Evolutionary conservation across 2,113 vertebrate genomes (phyloP), one percentile per base, ranked within the genome.

Genomic region (Pionites leucogaster): DNA sequence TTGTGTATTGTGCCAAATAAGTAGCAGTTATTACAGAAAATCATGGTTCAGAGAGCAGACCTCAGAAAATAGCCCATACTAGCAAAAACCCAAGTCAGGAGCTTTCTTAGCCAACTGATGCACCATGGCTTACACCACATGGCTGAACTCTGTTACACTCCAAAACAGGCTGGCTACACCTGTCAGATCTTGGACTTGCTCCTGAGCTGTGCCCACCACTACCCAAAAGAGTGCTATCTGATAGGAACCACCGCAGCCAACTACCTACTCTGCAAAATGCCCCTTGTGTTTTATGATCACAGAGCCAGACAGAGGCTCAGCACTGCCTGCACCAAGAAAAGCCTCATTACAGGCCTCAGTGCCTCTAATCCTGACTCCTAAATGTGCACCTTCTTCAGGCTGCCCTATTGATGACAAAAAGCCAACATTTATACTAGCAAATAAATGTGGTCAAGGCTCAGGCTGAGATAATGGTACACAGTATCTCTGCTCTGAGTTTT

Each of bases 21-120:
- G 72, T 18, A 93, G 52, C n/a, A 88, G 80, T 74, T 71, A 86
- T 24, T 86, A 92, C 19, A 84, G 71, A 93, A 94, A 90, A 75
- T 18, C 25, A 10, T 19, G 55, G 49, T 63, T 86, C 46, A 75
- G 71, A 80, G 13, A 90, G 12, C 14, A 83, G 50, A 83, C 16
- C 52, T 91, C 80, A 88, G 63, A 85, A 81, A 92, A 95, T 2
- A 83, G 52, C 19, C 25, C 37, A 29, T 39, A 22, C 6, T 12
- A 70, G 59, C 46, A 74, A 94, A 85, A 96, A 72, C 24, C 18
- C 13, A 72, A 78, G 71, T 55, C 52, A 79, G 75, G 65, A 47
- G 24, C 62, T 76, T 75, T 53, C 62, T 47, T 46, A 83, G 63
- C 18, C 68, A 69, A 19, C 2, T 35, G 29, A 60, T 20, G n/a